Base-by-base conservation (phyloP, 2,113 vertebrate species). In the Nymphicus hollandicus region DNA sequence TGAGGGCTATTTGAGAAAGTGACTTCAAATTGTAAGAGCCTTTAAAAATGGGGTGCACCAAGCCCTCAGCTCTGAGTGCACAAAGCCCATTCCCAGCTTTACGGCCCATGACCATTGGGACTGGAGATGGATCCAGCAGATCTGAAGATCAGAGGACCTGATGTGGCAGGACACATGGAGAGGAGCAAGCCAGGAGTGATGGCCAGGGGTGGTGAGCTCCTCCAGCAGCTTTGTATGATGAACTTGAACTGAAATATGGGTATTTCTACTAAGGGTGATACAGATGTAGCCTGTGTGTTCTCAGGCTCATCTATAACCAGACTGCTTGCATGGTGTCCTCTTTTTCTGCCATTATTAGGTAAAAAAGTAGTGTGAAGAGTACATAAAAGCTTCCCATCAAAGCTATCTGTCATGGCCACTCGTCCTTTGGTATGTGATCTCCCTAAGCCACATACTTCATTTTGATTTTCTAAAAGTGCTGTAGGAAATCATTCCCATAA, bases 81-180 rank as follows among this genome's bases (percentile, higher is more conserved):
- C 17, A 27, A 7, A n/a, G 31, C 10, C 19, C 31, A 49, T 28
- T 19, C 22, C 50, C 11, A 13, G 65, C 25, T 71, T 86, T 92
- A 29, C 4, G 2, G 3, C n/a, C 23, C 41, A 29, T 4, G 2
- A 33, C 39, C 2, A 7, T 6, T 0, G 3, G 17, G 33, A 63
- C 6, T 58, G 31, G 28, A 60, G 31, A 69, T 43, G 15, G 6
- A 23, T 46, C 37, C 68, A 49, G 53, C 16, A 58, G 44, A 44
- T 33, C 77, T 53, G 55, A 66, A 58, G 25, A 15, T 10, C 13
- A 63, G 64, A 74, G 16, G 44, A 60, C 9, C 0, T 1, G 14
- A 25, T 27, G 9, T 15, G 11, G 27, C 39, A 74, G 60, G n/a
- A 53, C n/a, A 60, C 22, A 23, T 1, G 17, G 29, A 79, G 20